Evolutionary conservation across 2,797 vertebrate genomes (phyloP), one percentile per base, ranked within the genome.

Genomic region (Myotis myotis): DNA sequence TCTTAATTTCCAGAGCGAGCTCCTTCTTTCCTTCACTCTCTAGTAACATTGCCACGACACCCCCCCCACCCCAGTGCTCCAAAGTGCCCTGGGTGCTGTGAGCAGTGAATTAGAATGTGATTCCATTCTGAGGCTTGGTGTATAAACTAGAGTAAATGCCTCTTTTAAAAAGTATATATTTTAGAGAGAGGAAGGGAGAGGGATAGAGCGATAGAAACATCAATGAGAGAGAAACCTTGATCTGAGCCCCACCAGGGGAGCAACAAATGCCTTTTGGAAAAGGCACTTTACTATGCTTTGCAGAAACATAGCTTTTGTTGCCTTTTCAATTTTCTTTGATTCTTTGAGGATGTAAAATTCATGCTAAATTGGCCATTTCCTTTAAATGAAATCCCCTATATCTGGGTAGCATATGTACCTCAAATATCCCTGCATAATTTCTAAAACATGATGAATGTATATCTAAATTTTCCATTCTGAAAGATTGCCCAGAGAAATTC

Each of bases 261-360:
- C 60, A 62, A 62, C 62, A 72, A 71, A 80, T 17, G 16, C 5
- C 11, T 79, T 93, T 87, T 57, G 41, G 64, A 80, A 86, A 81
- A 51, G 23, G 53, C 51, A 53, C 51, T 92, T 82, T 30, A 64
- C 49, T 86, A 2, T 57, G 38, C 33, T 96, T 96, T 87, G 36
- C 25, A 75, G 57, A 95, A 94, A 47, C 25, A 72, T 17, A 28
- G 19, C 22, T 81, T 89, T 57, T 83, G 44, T n/a, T 68, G 19
- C 33, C 36, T 91, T 94, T 95, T 84, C 74, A 93, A 74, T 84
- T 88, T 84, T 64, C 23, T 68, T 89, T 74, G 91, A 84, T 89
- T 92, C 13, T 91, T 72, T 72, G 20, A 80, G n/a, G 47, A n/a
- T 89, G 36, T 87, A 78, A 90, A 93, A 86, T 72, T 44, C 25